These are phyloP conservation scores for Mustela lutreola DNA, from an alignment of 2,113 vertebrate genomes.

Conservation along the genomic window DNA sequence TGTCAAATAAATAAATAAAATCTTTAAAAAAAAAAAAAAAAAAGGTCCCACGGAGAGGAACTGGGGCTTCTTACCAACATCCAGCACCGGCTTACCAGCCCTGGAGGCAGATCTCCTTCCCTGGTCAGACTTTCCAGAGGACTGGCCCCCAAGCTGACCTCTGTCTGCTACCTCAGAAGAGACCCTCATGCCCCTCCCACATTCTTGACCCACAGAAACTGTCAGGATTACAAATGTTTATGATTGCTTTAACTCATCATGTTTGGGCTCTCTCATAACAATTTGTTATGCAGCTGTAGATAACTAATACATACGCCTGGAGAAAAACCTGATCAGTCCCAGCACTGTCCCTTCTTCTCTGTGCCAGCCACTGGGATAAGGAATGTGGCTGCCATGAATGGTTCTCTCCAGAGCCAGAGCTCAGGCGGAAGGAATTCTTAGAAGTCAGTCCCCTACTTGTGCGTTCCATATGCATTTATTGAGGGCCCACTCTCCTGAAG, in stretches of 20 bases:
- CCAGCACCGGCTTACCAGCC: not conserved
- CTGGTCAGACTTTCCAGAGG: not conserved
- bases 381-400: not conserved
- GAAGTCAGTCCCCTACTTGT: not conserved
- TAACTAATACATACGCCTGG: not conserved
- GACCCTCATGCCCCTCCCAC: not conserved
- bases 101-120: not conserved
- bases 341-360: not conserved
- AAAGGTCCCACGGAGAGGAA: not conserved
- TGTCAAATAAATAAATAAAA: too few relatives aligned
- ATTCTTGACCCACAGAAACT: not conserved
- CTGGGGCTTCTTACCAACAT: too few relatives aligned
- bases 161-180: not conserved
- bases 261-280: not conserved
- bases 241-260: not conserved
- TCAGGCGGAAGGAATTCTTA: not conserved
- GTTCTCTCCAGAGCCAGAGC: not conserved
- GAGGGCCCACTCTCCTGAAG: not conserved
- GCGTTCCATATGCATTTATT: not conserved
- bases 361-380: not conserved
- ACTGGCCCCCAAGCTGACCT: fast-evolving
- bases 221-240: not conserved
- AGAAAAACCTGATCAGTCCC: not conserved
- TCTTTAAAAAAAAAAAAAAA: too few relatives aligned
- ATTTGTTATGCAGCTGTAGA: not conserved